phyloP scores from a whole-genome alignment of 2,888 invertebrate species.

The Cyclophora punctaria region DNA sequence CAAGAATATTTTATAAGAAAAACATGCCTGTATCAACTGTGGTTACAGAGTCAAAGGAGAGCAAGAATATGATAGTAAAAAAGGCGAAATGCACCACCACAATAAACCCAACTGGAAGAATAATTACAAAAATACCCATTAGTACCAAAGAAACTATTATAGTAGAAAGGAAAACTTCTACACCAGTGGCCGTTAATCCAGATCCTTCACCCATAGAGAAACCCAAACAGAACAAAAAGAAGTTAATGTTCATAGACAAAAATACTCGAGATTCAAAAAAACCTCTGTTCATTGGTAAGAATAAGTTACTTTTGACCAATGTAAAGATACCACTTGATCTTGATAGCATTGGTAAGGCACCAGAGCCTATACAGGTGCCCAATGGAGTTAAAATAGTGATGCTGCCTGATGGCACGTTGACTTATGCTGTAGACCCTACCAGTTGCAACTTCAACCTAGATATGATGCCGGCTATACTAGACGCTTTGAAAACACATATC shows the following conservation, averaged over 20 bases:
- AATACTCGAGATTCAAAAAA: constrained; percentile 19
- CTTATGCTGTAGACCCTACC: constrained; percentile 12
- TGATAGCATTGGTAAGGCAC: background rate
- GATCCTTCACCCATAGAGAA: background rate
- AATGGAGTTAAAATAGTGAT: constrained; percentile 30
- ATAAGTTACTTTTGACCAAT: constrained; percentile 57
- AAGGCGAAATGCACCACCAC: no score
- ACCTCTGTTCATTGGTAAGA: constrained; percentile 49
- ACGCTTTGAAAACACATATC: constrained; percentile 7
- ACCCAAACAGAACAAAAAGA: constrained; percentile 15
- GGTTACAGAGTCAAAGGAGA: no score
- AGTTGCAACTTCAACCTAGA: constrained; percentile 6
- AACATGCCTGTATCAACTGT: no score
- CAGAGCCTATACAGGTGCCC: constrained; percentile 14
- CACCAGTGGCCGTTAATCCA: no score
- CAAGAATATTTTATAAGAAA: no score
- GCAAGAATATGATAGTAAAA: no score
- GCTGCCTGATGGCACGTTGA: constrained; percentile 23
- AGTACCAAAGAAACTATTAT: no score
- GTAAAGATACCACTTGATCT: constrained; percentile 15
- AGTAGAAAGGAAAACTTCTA: no score
- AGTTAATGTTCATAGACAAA: constrained; percentile 28
- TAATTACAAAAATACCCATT: no score
- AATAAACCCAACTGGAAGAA: no score
- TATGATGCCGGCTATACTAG: constrained; percentile 8